These are phyloP conservation scores for Guaruba guarouba DNA, from an alignment of 2,113 vertebrate genomes.

Conservation along the genomic window DNA sequence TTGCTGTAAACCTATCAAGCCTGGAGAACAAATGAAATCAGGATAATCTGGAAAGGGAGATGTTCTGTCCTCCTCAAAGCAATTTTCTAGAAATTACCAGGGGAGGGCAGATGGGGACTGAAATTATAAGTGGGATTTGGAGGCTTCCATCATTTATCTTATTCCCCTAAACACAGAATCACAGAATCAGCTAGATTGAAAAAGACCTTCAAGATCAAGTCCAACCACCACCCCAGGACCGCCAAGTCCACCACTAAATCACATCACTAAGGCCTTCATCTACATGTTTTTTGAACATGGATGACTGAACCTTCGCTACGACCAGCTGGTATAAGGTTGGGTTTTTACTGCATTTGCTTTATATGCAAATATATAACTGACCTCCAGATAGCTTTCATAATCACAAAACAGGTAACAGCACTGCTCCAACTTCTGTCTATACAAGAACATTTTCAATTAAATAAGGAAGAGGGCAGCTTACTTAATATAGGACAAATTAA, in stretches of 20 bases:
- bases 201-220: neutral
- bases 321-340: neutral
- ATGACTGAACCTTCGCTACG: neutral
- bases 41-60: neutral
- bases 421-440: neutral
- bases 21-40: neutral
- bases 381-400: neutral
- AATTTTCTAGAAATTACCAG: neutral
- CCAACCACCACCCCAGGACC: neutral
- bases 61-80: neutral
- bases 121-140: neutral
- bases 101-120: rapidly evolving
- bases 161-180: neutral
- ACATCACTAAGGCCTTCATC: neutral
- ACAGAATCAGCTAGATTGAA: neutral
- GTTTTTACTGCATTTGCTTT: neutral
- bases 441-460: neutral
- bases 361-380: neutral
- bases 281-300: neutral
- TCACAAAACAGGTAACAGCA: neutral
- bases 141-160: neutral
- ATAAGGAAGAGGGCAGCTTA: neutral
- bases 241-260: neutral
- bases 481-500: neutral
- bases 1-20: neutral